These are phyloP conservation scores for Trissolcus brochymenae DNA, from an alignment of 2,888 invertebrate species.

Conservation along the genomic window DNA sequence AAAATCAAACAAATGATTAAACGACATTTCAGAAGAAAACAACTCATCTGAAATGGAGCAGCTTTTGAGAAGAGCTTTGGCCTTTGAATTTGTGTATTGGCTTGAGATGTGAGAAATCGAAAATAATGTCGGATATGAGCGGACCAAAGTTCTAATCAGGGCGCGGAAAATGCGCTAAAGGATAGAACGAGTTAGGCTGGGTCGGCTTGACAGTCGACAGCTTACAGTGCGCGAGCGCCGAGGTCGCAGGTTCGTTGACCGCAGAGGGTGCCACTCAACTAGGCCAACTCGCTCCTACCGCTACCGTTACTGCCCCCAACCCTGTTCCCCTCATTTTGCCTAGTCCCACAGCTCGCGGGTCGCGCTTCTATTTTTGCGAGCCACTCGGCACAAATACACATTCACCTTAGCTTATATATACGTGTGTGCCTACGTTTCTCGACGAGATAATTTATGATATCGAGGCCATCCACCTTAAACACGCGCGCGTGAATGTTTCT, in stretches of 20 bases:
- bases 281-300: conserved; percentile 70
- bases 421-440: conserved; percentile 58
- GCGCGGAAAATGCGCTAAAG: conserved; percentile 65
- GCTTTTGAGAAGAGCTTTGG: too few species aligned
- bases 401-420: conserved; percentile 33
- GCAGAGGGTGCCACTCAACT: conserved; percentile 73
- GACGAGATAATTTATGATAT: conserved; percentile 68
- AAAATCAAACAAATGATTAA: too few species aligned
- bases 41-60: too few species aligned
- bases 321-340: conserved; percentile 52
- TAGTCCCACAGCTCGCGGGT: conserved; percentile 60
- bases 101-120: not conserved
- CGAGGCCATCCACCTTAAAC: conserved; percentile 62
- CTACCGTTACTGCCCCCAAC: conserved; percentile 50
- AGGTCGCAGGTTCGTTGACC: conserved; percentile 76
- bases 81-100: too few species aligned
- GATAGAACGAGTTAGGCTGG: conserved; percentile 71
- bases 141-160: conserved; percentile 63
- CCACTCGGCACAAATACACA: conserved; percentile 67
- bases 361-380: conserved; percentile 70
- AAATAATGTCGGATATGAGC: not conserved
- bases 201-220: conserved; percentile 69
- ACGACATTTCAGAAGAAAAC: too few species aligned
- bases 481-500: conserved; percentile 42
- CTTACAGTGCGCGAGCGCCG: conserved; percentile 65